These are phyloP conservation scores for Cistogaster globosa DNA, from an alignment of 2,888 invertebrate species.

Conservation along the genomic window DNA sequence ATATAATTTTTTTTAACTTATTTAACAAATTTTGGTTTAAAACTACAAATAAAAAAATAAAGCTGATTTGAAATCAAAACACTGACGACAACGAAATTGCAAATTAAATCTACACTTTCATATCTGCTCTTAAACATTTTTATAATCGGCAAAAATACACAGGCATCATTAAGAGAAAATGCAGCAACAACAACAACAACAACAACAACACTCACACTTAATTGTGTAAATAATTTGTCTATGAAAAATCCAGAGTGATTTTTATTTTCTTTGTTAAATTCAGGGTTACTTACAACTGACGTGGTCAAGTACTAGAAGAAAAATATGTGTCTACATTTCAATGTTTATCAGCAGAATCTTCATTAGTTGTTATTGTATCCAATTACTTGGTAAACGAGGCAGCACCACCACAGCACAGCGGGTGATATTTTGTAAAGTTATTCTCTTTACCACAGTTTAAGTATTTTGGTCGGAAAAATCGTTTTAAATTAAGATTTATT, in stretches of 20 bases:
- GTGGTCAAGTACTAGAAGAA: constrained; percentile 17
- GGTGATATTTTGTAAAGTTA: neutral
- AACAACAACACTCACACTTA: neutral
- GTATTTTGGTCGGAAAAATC: neutral
- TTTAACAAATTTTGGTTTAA: neutral
- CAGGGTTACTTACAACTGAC: constrained; percentile 4
- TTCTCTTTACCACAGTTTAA: neutral
- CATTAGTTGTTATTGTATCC: neutral
- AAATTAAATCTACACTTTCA: neutral
- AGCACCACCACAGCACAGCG: constrained; percentile 15
- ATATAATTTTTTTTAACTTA: neutral
- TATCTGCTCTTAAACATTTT: neutral
- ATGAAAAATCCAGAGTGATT: neutral
- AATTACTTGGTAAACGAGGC: constrained; percentile 7
- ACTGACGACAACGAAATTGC: neutral
- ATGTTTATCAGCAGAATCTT: constrained; percentile 27
- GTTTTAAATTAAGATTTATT: neutral
- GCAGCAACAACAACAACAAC: neutral
- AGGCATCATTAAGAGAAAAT: neutral
- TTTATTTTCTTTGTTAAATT: constrained; percentile 34
- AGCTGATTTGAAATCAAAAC: neutral
- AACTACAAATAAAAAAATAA: neutral
- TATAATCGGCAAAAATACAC: neutral
- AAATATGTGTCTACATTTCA: constrained; percentile 18
- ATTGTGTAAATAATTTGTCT: neutral